Base-by-base conservation (phyloP, 2,888 invertebrate genomes). In the Erebia aethiops region DNA sequence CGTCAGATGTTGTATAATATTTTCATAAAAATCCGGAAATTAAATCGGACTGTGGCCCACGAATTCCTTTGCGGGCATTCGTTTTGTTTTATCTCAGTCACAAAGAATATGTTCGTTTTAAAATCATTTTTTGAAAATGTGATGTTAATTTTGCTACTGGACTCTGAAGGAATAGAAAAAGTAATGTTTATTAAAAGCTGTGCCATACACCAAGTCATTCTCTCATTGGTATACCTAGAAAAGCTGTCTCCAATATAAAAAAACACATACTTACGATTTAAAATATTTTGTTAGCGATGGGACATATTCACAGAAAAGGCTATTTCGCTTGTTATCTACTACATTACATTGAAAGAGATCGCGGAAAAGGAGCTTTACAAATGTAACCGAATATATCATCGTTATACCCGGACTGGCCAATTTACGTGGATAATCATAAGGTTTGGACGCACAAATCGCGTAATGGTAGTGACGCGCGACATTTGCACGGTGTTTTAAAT, bases 381-480 rank as follows among this genome's bases (percentile, higher is more conserved):
- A 76, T 77, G 75, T 66, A 71, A 71, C 67, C 57, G 73, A 75
- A 78, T 84, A 81, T 78, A 81, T 85, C 84, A 83, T 84, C 80
- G 80, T 85, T 84, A 82, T 77, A 76, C 77, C 77, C 72, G 69
- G 69, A 73, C 76, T 78, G 75, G 77, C 80, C 83, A 83, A 83
- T 85, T 84, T 80, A 76, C 77, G 74, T 75, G 79, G 76, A 79
- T 82, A 81, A 78, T 79, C 77, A 9, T 52, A 52, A 54, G 18
- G 18, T 16, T 16, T 16, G 54, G 10, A 10, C 10, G 10, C 18
- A 54, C 54, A 18, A 10, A 18, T 10, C 9, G 18, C 54, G 54
- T 2, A 11, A 54, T 2, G 10, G 16, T 10, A 54, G 18, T 18
- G 54, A 10, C 1, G 9, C n/a, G 16, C 9, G 16, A 52, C 54